Evolutionary conservation across 2,113 vertebrate genomes (phyloP).

Genomic region (Epinephelus moara): DNA sequence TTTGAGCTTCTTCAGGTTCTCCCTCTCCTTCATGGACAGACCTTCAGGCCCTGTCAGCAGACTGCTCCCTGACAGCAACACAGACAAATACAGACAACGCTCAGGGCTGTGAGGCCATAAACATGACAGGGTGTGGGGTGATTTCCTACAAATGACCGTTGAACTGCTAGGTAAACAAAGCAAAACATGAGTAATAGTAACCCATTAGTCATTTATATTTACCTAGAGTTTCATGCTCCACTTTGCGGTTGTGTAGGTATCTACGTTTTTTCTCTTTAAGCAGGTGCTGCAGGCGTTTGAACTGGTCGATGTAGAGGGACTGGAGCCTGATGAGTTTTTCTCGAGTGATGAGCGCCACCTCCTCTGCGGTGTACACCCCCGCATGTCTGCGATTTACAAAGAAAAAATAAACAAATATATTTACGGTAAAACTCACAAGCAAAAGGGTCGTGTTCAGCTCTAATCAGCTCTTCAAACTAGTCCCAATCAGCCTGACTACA

Average conservation of each 20-base stretch:
- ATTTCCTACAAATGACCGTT: neutral
- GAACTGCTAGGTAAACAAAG: neutral
- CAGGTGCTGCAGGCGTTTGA: slow-evolving; percentile 96
- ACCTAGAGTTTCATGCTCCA: slow-evolving; percentile 93
- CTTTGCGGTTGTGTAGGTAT: slow-evolving; percentile 92
- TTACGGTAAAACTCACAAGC: fast-evolving
- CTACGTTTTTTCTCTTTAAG: slow-evolving; percentile 96
- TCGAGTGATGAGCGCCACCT: slow-evolving; percentile 95
- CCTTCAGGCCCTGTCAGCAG: slow-evolving; percentile 93
- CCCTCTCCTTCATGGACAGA: slow-evolving; percentile 92
- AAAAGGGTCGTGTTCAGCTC: neutral
- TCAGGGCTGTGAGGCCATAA: neutral
- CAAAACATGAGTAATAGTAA: neutral
- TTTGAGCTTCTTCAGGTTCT: slow-evolving; percentile 93
- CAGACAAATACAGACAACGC: neutral
- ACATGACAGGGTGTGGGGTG: neutral
- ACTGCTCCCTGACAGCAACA: slow-evolving; percentile 86
- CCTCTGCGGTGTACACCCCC: slow-evolving; percentile 96
- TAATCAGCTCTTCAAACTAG: neutral
- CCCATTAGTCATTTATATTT: neutral
- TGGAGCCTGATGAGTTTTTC: slow-evolving; percentile 98
- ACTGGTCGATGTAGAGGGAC: slow-evolving; percentile 98
- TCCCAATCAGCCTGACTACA: neutral
- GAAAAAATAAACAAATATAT: neutral
- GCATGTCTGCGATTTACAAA: slow-evolving; percentile 87